Conservation (phyloP, 2,113 vertebrate species). For the Podilymbus podiceps region DNA sequence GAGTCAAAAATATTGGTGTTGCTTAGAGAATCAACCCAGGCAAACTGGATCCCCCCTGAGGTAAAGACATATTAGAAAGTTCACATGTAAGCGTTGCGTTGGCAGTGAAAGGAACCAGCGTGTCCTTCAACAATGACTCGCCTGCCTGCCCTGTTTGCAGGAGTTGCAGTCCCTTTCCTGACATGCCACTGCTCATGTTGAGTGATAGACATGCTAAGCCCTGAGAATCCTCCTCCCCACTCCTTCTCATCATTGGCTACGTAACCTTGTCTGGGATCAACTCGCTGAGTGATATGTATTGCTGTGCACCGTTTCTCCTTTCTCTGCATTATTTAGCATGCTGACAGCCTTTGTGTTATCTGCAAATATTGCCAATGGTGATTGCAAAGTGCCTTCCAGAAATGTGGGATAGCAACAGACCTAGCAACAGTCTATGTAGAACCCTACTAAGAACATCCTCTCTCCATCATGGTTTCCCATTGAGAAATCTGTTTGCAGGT, state of each 20-base stretch:
- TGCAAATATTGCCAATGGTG: neutral
- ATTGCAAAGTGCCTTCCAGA: neutral
- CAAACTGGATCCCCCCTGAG: neutral
- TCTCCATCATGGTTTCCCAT: neutral
- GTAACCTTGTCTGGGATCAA: neutral
- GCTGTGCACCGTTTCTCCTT: neutral
- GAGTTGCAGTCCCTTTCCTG: neutral
- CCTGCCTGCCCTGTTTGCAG: neutral
- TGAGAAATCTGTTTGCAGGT: neutral
- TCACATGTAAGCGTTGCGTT: neutral
- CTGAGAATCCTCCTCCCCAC: neutral
- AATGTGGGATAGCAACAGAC: neutral
- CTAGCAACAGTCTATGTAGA: neutral
- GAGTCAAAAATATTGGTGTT: neutral
- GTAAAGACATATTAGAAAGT: neutral
- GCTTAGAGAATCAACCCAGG: neutral
- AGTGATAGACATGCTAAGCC: neutral
- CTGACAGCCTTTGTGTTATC: neutral
- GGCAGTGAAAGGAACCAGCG: neutral
- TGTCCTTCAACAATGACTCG: neutral
- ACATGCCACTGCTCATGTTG: neutral
- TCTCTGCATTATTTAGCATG: neutral
- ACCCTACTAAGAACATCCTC: neutral
- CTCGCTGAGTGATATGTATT: neutral
- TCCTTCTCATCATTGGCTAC: neutral